Evolutionary conservation across 2,888 invertebrate species (phyloP).

Genomic region (Trichogramma evanescens): DNA sequence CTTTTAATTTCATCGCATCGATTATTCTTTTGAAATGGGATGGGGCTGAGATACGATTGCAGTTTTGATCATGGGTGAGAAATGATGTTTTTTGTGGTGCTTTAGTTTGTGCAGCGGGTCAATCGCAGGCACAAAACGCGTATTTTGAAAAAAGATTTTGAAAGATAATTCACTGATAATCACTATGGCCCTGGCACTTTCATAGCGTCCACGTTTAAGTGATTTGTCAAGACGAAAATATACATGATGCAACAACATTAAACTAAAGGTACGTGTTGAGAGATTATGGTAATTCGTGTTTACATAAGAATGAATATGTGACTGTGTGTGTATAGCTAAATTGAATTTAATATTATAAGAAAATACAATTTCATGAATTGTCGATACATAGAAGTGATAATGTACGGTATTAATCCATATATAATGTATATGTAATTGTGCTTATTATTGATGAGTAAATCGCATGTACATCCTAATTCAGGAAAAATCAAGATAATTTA

Average conservation of each 20-base stretch:
- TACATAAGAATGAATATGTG: neutral
- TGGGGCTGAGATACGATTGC: too few species aligned
- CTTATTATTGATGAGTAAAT: constrained; percentile 17
- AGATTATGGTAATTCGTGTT: constrained; percentile 5
- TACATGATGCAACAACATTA: neutral
- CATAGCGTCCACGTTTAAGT: constrained; percentile 22
- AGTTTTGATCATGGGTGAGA: too few species aligned
- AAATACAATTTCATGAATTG: constrained; percentile 20
- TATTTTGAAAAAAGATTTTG: constrained; percentile 13
- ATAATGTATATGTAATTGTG: constrained; percentile 19
- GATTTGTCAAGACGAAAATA: constrained; percentile 13
- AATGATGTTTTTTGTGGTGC: constrained; percentile 28
- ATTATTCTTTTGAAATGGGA: too few species aligned
- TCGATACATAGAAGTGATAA: constrained; percentile 19
- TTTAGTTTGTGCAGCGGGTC: constrained; percentile 27
- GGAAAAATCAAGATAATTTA: constrained; percentile 17
- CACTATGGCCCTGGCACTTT: constrained; percentile 17
- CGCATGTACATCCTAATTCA: constrained; percentile 13
- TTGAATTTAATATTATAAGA: constrained; percentile 8
- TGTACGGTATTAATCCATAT: constrained; percentile 6
- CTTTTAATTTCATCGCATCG: too few species aligned
- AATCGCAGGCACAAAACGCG: constrained; percentile 5
- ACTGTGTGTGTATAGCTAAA: neutral
- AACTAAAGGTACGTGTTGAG: neutral
- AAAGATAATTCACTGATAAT: constrained; percentile 1